Percentiles rank a stretch among this genome's conserved stretches.
Conservation (phyloP, 92 coral and sea anemone genomes). For the Palythoa heliodiscus region DNA sequence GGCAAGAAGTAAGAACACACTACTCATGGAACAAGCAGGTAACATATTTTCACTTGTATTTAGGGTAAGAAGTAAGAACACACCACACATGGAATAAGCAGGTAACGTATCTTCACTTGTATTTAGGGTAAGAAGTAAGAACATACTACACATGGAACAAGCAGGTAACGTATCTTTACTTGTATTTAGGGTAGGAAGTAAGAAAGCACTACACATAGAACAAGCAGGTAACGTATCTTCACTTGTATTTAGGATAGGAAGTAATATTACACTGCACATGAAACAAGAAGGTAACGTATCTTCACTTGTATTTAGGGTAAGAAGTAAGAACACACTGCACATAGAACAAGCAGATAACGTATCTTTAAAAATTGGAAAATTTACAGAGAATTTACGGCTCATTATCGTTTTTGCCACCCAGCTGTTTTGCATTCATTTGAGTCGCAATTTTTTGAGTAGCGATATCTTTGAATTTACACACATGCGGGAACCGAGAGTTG, state of each 20-base stretch:
- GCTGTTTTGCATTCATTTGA: too few species aligned
- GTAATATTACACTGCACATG: conserved; percentile 54
- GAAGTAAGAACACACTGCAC: too few species aligned
- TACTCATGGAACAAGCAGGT: too few species aligned
- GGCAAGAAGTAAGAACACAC: too few species aligned
- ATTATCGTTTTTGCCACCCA: too few species aligned
- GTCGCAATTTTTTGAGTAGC: too few species aligned
- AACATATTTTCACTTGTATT: too few species aligned
- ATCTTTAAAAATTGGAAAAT: too few species aligned
- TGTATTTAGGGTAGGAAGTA: conserved; percentile 17
- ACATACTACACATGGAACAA: conserved; percentile 60
- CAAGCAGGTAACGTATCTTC: conserved; percentile 74
- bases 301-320: background rate
- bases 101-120: conserved; percentile 60
- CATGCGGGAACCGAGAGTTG: too few species aligned
- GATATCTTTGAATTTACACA: too few species aligned
- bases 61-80: conserved; percentile 45
- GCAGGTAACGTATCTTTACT: conserved; percentile 67
- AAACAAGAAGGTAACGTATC: conserved; percentile 80
- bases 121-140: conserved; percentile 63
- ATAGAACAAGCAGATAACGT: too few species aligned
- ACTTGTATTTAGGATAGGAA: background rate
- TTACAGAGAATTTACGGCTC: too few species aligned
- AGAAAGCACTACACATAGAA: conserved; percentile 58
- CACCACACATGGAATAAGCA: conserved; percentile 72